phyloP scores from a whole-genome alignment of 2,113 vertebrate species.

The Baryphthengus martii region DNA sequence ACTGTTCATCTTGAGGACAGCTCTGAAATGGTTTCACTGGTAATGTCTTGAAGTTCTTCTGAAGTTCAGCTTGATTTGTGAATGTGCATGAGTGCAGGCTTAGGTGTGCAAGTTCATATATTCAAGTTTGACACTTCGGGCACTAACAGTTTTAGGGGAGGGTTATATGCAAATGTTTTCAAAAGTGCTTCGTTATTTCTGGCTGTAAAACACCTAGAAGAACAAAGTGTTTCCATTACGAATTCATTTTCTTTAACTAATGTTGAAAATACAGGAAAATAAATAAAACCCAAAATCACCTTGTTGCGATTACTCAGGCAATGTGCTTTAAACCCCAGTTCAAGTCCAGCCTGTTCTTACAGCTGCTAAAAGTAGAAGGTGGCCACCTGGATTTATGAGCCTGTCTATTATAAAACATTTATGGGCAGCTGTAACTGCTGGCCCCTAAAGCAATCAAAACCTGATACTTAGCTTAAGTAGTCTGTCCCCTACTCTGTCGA shows the following conservation, averaged over 20 bases:
- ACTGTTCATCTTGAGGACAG: rapidly evolving
- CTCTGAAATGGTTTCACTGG: neutral
- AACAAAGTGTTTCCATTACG: neutral
- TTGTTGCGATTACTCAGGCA: neutral
- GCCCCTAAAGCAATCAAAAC: constrained; percentile 32
- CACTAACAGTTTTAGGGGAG: neutral
- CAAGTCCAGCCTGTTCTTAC: neutral
- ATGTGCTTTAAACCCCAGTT: neutral
- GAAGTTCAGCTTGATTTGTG: neutral
- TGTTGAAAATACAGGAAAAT: neutral
- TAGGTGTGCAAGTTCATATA: neutral
- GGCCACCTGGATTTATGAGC: constrained; percentile 36
- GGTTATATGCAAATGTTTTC: neutral
- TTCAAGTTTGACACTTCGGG: neutral
- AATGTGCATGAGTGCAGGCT: neutral
- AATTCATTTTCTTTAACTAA: neutral
- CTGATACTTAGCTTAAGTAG: constrained; percentile 52
- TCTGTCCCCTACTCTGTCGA: neutral
- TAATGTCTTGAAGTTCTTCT: neutral
- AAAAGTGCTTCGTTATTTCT: neutral
- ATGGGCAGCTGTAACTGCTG: neutral
- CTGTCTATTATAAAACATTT: constrained; percentile 33
- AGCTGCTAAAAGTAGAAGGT: neutral
- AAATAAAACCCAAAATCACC: neutral
- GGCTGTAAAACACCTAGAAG: neutral